Percentiles rank a stretch among this genome's conserved stretches.
phyloP scores from a whole-genome alignment of 2,888 invertebrate genomes.

The Pseudoips prasinana region DNA sequence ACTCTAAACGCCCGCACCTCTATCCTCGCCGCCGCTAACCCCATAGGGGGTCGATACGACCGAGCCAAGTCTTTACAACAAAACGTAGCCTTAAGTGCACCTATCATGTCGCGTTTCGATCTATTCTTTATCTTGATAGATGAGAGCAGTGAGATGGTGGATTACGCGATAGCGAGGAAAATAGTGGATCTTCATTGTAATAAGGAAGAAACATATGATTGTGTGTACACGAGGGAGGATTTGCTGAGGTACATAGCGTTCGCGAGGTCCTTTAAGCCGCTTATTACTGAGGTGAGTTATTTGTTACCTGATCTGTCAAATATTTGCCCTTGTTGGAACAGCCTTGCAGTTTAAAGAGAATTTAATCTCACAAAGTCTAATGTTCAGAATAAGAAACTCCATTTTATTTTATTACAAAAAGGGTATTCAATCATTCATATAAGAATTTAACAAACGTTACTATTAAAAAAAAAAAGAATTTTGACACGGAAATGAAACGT shows the following conservation, averaged over 20 bases:
- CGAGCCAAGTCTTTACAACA: slow-evolving; percentile 95
- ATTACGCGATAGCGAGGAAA: slow-evolving; percentile 97
- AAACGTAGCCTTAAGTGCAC: slow-evolving; percentile 95
- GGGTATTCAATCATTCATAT: too few species aligned
- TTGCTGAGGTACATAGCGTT: slow-evolving; percentile 98
- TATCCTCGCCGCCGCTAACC: slow-evolving; percentile 99
- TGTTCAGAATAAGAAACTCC: too few species aligned
- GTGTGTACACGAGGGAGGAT: slow-evolving; percentile 93
- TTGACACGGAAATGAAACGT: too few species aligned
- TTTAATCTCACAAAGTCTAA: too few species aligned
- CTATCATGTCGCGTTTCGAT: slow-evolving; percentile 99
- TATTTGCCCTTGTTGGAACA: too few species aligned
- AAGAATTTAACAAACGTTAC: too few species aligned
- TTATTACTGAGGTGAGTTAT: slow-evolving; percentile 85
- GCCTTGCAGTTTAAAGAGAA: too few species aligned
- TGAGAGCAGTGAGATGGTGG: slow-evolving; percentile 93
- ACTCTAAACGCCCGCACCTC: slow-evolving; percentile 98
- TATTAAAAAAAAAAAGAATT: too few species aligned
- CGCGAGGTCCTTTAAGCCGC: slow-evolving; percentile 96
- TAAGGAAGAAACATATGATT: slow-evolving; percentile 89
- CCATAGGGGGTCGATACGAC: slow-evolving; percentile 98
- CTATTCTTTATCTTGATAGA: slow-evolving; percentile 99
- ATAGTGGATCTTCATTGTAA: slow-evolving; percentile 97
- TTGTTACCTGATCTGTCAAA: not conserved
- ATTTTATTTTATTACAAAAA: too few species aligned